These are phyloP conservation scores for Heliocidaris tuberculata DNA, from an alignment of 35 echinoderm and acorn worm genomes.

Conservation along the genomic window DNA sequence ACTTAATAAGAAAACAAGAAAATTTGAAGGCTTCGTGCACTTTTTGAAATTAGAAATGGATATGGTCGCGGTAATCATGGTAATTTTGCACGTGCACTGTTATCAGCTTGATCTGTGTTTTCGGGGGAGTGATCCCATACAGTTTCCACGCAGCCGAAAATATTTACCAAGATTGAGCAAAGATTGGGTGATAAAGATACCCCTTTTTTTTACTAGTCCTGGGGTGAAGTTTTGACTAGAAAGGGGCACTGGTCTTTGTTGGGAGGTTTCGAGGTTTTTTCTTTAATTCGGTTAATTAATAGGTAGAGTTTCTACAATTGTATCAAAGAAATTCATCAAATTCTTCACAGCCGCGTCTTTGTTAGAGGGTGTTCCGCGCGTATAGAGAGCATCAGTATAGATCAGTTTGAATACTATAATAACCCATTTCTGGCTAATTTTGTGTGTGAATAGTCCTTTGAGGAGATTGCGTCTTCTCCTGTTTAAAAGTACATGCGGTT, in stretches of 20 bases:
- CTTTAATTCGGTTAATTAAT: constrained; percentile 33
- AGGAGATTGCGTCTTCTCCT: not conserved
- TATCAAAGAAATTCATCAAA: constrained; percentile 29
- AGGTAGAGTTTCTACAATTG: constrained; percentile 9
- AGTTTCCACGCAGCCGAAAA: not conserved
- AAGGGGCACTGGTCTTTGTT: not conserved
- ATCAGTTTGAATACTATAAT: not conserved
- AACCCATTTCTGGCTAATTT: not conserved
- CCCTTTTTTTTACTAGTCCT: not conserved
- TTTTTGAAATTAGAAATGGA: not conserved
- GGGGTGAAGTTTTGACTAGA: not conserved
- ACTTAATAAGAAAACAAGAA: not conserved
- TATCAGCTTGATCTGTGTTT: not conserved
- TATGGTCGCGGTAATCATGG: too few relatives aligned
- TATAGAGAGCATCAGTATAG: not conserved
- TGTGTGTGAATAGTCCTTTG: not conserved
- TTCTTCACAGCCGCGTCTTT: not conserved
- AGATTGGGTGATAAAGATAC: not conserved
- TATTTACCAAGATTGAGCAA: not conserved
- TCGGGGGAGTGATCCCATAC: not conserved
- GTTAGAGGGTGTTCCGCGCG: not conserved
- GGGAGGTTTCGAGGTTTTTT: not conserved
- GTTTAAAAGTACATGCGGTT: constrained; percentile 7
- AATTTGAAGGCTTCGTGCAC: not conserved
- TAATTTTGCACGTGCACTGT: not conserved